Evolutionary conservation across 2,888 invertebrate species (phyloP).

Genomic region (Drosophila kuntzei): DNA sequence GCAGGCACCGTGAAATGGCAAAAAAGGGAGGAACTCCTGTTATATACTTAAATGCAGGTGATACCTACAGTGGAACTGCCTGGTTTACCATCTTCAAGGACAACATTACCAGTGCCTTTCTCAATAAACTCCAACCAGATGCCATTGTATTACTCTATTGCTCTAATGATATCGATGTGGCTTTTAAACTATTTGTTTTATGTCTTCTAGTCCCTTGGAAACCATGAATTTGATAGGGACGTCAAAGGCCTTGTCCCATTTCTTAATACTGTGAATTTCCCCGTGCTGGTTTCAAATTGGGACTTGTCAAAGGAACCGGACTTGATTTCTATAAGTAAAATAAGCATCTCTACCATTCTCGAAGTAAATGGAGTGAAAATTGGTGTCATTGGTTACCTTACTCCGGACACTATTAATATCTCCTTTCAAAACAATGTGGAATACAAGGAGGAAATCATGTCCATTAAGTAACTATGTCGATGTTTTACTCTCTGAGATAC

Average conservation of each 20-base stretch:
- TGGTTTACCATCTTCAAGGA: constrained; percentile 95
- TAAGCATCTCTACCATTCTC: constrained; percentile 88
- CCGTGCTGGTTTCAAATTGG: constrained; percentile 92
- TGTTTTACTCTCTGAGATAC: not conserved
- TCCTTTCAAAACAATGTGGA: constrained; percentile 86
- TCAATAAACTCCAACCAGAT: constrained; percentile 92
- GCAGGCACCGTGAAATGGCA: constrained; percentile 87
- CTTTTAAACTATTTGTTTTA: not conserved
- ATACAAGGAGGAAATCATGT: constrained; percentile 89
- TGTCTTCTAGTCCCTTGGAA: constrained; percentile 91
- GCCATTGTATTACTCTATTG: constrained; percentile 89
- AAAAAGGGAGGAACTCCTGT: constrained; percentile 88
- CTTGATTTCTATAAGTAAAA: constrained; percentile 86
- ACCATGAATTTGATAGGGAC: constrained; percentile 96
- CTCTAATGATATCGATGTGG: not conserved
- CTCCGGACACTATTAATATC: constrained; percentile 89
- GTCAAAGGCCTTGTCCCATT: constrained; percentile 91
- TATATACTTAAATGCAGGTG: constrained; percentile 95
- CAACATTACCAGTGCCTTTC: constrained; percentile 91
- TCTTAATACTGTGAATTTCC: constrained; percentile 89
- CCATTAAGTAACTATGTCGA: constrained; percentile 86
- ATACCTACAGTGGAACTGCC: constrained; percentile 95
- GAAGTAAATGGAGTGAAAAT: constrained; percentile 89
- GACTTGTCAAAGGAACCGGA: constrained; percentile 89
- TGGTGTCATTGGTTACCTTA: constrained; percentile 95